phyloP scores from a whole-genome alignment of 1,140 invertebrate genomes.

The Tetragnatha versicolor region DNA sequence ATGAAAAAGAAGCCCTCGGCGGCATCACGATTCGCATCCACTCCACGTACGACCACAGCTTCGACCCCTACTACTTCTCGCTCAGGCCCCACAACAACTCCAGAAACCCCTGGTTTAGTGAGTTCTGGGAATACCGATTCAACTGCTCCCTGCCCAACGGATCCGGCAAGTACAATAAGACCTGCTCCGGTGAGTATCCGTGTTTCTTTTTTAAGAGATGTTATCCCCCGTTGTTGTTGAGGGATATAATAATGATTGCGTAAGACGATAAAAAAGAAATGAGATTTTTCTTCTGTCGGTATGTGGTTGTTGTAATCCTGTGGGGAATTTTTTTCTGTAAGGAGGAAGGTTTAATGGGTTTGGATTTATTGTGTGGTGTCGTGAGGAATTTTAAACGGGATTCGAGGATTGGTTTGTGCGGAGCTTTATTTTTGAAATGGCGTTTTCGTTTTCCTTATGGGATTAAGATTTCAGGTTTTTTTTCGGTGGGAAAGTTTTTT shows the following conservation, averaged over 20 bases:
- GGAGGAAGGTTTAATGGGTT: too few relatives aligned
- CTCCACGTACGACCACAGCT: constrained; percentile 73
- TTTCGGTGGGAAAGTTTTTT: too few relatives aligned
- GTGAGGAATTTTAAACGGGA: too few relatives aligned
- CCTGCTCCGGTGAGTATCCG: constrained; percentile 51
- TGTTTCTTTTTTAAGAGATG: neutral
- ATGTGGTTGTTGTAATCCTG: too few relatives aligned
- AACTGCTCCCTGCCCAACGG: constrained; percentile 68
- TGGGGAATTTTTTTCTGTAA: too few relatives aligned
- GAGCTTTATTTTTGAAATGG: too few relatives aligned
- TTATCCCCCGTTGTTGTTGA: neutral
- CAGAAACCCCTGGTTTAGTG: constrained; percentile 79
- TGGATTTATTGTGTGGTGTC: too few relatives aligned
- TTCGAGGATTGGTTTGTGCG: too few relatives aligned
- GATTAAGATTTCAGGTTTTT: too few relatives aligned
- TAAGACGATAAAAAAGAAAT: neutral
- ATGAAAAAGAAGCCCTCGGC: constrained; percentile 75
- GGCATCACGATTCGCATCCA: constrained; percentile 78
- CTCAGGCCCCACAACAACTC: constrained; percentile 72
- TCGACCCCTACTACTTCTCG: constrained; percentile 75
- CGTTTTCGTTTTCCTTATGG: too few relatives aligned
- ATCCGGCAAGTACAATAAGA: constrained; percentile 55
- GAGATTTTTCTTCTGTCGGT: too few relatives aligned
- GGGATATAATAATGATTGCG: neutral
- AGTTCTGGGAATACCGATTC: constrained; percentile 79